Evolutionary conservation across 2,113 vertebrate species (phyloP).

Genomic region (Plecturocebus donacophilus): DNA sequence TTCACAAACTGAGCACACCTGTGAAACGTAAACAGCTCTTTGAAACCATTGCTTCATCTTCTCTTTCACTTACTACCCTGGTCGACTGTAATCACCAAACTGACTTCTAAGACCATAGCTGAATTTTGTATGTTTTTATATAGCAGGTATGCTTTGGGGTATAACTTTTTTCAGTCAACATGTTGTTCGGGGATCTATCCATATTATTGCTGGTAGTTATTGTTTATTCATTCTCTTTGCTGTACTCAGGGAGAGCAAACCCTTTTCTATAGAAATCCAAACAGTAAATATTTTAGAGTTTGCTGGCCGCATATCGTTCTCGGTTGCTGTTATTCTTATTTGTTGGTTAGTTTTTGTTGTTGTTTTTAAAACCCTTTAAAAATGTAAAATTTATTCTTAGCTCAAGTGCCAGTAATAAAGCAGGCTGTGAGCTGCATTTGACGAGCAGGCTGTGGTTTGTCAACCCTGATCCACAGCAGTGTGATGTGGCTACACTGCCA

Average conservation of each 20-base stretch:
- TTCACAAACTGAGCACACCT: background rate
- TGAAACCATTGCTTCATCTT: background rate
- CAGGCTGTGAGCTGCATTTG: background rate
- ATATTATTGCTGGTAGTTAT: background rate
- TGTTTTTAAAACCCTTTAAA: background rate
- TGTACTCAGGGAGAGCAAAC: background rate
- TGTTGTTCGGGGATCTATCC: background rate
- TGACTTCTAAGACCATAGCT: background rate
- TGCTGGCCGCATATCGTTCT: background rate
- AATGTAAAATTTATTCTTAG: background rate
- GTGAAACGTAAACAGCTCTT: background rate
- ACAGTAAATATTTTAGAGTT: background rate
- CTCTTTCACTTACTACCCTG: background rate
- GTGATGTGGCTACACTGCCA: accelerated
- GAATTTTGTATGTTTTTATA: background rate
- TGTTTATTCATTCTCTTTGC: background rate
- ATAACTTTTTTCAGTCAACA: background rate
- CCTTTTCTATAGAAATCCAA: background rate
- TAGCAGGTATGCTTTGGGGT: accelerated
- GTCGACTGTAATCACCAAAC: background rate
- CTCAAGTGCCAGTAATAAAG: background rate
- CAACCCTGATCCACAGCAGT: accelerated
- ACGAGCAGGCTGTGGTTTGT: background rate
- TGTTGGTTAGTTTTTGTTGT: background rate
- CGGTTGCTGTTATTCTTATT: background rate